A percentile compares a stretch with the other conserved stretches of the same genome.
These are phyloP conservation scores for Biston betularia DNA, from an alignment of 2,888 invertebrate genomes.

Conservation along the genomic window DNA sequence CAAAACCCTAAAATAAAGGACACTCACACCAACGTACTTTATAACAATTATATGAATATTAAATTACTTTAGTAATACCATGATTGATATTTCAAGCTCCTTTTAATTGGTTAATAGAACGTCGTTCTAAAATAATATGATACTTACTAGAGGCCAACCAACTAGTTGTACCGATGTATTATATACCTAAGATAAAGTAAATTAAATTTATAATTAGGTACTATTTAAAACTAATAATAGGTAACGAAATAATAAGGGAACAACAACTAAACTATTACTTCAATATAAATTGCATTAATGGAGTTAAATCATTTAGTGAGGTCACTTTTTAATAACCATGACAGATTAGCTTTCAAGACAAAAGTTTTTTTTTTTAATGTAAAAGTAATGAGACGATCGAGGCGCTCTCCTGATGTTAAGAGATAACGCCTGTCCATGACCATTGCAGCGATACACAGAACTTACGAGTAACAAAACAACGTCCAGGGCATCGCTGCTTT, in stretches of 20 bases:
- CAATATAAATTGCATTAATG: not conserved
- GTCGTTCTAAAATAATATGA: conserved; percentile 17
- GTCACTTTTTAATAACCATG: not conserved
- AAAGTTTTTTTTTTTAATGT: not conserved
- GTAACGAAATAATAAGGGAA: not conserved
- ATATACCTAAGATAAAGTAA: not conserved
- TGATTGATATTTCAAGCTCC: conserved; percentile 66
- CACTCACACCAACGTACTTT: conserved; percentile 33
- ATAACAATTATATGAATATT: conserved; percentile 73
- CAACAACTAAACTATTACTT: not conserved
- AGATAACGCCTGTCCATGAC: no score
- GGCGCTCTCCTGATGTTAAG: no score
- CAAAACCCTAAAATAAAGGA: conserved; percentile 21
- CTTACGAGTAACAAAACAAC: no score
- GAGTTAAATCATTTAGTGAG: conserved; percentile 1
- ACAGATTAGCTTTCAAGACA: not conserved
- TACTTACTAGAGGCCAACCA: conserved; percentile 8
- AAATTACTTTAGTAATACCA: conserved; percentile 63
- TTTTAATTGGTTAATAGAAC: conserved; percentile 47
- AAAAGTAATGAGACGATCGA: no score
- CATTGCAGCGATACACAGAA: no score
- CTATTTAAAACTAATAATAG: not conserved
- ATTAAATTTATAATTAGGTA: not conserved
- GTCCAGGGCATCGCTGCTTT: no score
- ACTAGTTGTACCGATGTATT: not conserved